Conservation (phyloP, 2,797 vertebrate genomes). For the Rhynchonycteris naso region DNA sequence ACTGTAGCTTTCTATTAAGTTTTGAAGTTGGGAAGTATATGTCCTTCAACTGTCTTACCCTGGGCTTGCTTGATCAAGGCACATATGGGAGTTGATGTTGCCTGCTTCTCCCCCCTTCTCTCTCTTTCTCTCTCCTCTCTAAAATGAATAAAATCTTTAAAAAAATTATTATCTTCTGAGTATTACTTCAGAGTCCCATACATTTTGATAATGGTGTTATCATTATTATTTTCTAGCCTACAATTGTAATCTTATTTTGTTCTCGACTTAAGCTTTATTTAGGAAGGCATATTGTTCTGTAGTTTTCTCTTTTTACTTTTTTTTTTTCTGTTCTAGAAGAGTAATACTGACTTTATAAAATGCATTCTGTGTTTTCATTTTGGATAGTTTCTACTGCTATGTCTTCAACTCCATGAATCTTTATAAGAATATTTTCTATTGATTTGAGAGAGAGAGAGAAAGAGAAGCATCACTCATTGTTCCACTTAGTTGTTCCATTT, state of each 20-base stretch:
- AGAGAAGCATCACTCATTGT: no score
- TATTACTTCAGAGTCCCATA: background rate
- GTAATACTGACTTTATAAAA: background rate
- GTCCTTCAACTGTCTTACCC: background rate
- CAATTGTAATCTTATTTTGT: slow-evolving; percentile 40
- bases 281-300: slow-evolving; percentile 13
- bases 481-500: no score
- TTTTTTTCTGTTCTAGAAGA: background rate
- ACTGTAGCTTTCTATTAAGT: background rate
- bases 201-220: background rate
- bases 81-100: no score
- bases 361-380: background rate
- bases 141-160: no score
- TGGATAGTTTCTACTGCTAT: background rate
- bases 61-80: no score
- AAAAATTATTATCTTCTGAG: background rate
- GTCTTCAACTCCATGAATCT: background rate
- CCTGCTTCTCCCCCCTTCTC: no score
- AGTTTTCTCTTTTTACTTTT: background rate
- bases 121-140: no score
- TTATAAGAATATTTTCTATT: background rate
- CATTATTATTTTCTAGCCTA: slow-evolving; percentile 52
- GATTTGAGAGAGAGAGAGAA: no score
- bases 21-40: background rate
- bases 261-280: slow-evolving; percentile 69